These are phyloP conservation scores for Rhyacichthys aspro DNA, from an alignment of 2,797 vertebrate genomes.

Conservation along the genomic window DNA sequence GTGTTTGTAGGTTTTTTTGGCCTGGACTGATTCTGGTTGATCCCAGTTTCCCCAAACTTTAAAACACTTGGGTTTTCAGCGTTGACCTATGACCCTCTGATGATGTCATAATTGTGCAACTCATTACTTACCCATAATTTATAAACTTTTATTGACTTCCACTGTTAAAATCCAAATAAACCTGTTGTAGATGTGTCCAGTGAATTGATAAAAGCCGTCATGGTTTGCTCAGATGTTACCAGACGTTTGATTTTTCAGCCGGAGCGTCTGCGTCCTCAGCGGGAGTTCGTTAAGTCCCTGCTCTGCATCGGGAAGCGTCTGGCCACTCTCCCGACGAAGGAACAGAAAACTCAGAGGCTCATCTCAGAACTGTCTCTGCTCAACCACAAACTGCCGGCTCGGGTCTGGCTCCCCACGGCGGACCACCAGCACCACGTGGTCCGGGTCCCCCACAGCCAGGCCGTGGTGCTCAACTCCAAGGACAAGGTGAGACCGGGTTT, in stretches of 20 bases:
- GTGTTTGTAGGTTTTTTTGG: no score
- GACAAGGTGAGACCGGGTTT: conserved; percentile 83
- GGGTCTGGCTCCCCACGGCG: conserved; percentile 93
- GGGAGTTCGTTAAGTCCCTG: conserved; percentile 95
- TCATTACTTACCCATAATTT: no score
- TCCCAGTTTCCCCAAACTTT: no score
- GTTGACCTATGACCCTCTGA: no score
- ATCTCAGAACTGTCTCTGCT: conserved; percentile 95
- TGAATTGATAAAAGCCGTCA: no score
- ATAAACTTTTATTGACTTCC: no score
- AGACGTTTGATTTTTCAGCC: conserved; percentile 75
- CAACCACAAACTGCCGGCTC: conserved; percentile 94
- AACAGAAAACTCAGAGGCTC: conserved; percentile 94
- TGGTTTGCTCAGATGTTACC: background rate
- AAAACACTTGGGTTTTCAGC: no score
- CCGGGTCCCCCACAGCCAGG: conserved; percentile 91
- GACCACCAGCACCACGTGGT: conserved; percentile 93
- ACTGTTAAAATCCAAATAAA: no score
- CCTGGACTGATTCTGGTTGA: no score
- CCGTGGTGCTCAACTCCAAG: conserved; percentile 95
- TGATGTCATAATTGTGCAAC: no score
- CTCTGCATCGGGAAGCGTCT: conserved; percentile 94
- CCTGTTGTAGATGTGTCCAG: background rate
- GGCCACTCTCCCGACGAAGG: conserved; percentile 94
- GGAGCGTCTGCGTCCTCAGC: conserved; percentile 89